These are phyloP conservation scores for Habrosyne pyritoides DNA, from an alignment of 2,888 invertebrate genomes.

Conservation along the genomic window DNA sequence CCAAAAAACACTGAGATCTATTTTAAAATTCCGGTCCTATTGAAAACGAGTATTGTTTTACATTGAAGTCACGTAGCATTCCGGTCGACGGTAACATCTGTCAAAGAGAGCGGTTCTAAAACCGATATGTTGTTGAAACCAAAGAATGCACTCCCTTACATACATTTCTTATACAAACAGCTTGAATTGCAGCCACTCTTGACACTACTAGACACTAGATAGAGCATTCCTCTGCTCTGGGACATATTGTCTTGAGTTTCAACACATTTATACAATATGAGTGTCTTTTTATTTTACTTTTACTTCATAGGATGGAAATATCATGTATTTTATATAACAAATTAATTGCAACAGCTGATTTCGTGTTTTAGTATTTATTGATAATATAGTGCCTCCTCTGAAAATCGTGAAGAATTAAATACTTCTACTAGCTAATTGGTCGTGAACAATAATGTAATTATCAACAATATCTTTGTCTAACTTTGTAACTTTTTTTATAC, in stretches of 20 bases:
- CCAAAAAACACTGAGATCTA: slow-evolving; percentile 33
- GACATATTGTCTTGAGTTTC: slow-evolving; percentile 23
- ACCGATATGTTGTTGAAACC: slow-evolving; percentile 62
- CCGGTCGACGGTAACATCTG: slow-evolving; percentile 58
- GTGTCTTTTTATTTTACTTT: slow-evolving; percentile 7
- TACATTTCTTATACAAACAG: slow-evolving; percentile 16
- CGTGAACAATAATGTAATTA: no score
- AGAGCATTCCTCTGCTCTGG: slow-evolving; percentile 29
- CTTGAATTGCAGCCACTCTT: slow-evolving; percentile 36
- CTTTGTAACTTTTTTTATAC: no score
- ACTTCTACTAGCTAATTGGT: no score
- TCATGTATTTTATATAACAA: no score
- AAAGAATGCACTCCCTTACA: slow-evolving; percentile 36
- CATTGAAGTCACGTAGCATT: slow-evolving; percentile 64
- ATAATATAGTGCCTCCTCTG: no score
- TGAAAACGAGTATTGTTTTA: slow-evolving; percentile 51
- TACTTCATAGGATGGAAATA: no score
- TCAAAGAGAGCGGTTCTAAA: slow-evolving; percentile 61
- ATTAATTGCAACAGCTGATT: no score
- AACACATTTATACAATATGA: slow-evolving; percentile 15
- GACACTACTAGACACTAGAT: slow-evolving; percentile 32
- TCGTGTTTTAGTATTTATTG: no score
- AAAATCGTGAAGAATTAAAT: no score
- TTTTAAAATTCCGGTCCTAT: slow-evolving; percentile 58
- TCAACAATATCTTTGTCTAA: no score